Conservation (phyloP, 2,888 invertebrate genomes). For the Crossocerus cetratus region DNA sequence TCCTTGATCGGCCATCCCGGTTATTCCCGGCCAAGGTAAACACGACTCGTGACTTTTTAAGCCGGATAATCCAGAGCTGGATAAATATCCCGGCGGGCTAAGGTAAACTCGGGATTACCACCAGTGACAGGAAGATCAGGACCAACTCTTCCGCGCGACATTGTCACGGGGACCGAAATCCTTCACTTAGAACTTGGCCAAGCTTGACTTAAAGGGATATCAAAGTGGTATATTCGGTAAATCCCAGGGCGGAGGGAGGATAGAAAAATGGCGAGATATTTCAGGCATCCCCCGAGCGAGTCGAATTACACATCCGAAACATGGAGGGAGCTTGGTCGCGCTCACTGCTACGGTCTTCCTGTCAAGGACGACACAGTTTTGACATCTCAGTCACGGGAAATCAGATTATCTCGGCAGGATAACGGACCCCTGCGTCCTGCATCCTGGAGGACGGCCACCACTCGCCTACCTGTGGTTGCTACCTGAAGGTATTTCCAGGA, state of each 20-base stretch:
- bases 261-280: slow-evolving; percentile 9
- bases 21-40: slow-evolving; percentile 39
- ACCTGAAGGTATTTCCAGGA: slow-evolving; percentile 50
- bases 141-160: too few relatives aligned
- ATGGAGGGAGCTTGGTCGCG: background rate
- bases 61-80: slow-evolving; percentile 61
- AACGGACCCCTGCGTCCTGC: slow-evolving; percentile 58
- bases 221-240: too few relatives aligned
- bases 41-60: slow-evolving; percentile 63
- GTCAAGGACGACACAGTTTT: slow-evolving; percentile 66
- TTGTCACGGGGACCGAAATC: background rate
- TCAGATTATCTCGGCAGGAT: slow-evolving; percentile 72
- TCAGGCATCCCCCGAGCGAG: background rate
- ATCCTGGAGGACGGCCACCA: slow-evolving; percentile 23
- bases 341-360: slow-evolving; percentile 30
- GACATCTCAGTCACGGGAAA: slow-evolving; percentile 74
- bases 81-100: slow-evolving; percentile 46
- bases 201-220: too few relatives aligned
- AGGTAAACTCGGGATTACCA: slow-evolving; percentile 27
- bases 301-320: slow-evolving; percentile 28
- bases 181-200: background rate
- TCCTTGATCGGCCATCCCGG: slow-evolving; percentile 11
- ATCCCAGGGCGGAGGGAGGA: background rate
- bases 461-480: slow-evolving; percentile 48
- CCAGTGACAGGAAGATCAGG: slow-evolving; percentile 29